These are phyloP conservation scores for Galbula dea DNA, from an alignment of 2,113 vertebrate genomes.

Conservation along the genomic window DNA sequence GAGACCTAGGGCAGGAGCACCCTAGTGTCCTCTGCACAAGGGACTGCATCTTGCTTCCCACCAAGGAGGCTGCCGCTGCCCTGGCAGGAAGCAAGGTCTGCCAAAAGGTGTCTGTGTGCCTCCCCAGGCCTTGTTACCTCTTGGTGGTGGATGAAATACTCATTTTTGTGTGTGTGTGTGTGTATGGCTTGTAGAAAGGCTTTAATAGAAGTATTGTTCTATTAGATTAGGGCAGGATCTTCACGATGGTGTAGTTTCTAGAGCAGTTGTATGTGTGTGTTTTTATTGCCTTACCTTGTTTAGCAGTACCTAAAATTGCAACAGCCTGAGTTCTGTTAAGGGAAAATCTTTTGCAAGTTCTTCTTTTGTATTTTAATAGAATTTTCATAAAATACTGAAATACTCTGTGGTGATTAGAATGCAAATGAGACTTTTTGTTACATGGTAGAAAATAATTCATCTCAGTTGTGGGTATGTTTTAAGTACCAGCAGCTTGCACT, in stretches of 20 bases:
- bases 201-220: neutral
- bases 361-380: constrained; percentile 10
- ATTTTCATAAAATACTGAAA: constrained; percentile 15
- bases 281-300: neutral
- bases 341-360: neutral
- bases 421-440: constrained; percentile 39
- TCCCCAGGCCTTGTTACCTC: neutral
- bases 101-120: neutral
- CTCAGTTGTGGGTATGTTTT: neutral
- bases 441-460: neutral
- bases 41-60: neutral
- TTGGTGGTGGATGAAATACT: rapidly evolving
- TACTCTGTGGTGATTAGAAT: neutral
- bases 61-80: no score
- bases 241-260: neutral
- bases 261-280: neutral
- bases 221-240: neutral
- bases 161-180: rapidly evolving
- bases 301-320: neutral
- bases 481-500: constrained; percentile 1
- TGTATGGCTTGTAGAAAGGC: neutral
- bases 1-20: neutral
- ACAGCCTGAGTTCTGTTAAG: neutral
- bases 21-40: neutral
- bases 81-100: neutral